Evolutionary conservation across 2,797 vertebrate genomes (phyloP).

Genomic region (Iguana delicatissima): DNA sequence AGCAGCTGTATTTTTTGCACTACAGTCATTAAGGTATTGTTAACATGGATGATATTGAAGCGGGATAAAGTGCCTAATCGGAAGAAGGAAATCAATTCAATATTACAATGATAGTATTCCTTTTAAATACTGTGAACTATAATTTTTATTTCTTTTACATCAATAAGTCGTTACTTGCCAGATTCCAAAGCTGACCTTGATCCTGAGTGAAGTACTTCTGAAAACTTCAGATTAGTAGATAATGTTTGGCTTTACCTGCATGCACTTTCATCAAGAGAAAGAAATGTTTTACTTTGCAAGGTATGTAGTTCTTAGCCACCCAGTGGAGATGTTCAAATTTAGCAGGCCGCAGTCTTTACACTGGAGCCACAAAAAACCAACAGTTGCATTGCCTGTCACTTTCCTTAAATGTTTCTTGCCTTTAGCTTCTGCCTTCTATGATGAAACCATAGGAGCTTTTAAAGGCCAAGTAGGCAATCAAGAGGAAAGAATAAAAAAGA

Average conservation of each 20-base stretch:
- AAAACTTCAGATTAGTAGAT: not conserved
- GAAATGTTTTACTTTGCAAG: conserved; percentile 47
- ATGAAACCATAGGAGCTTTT: conserved; percentile 32
- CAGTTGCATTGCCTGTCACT: conserved; percentile 66
- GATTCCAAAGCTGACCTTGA: not conserved
- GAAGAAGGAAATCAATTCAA: not conserved
- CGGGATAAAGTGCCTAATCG: not conserved
- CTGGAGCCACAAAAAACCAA: conserved; percentile 53
- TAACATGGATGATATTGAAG: not conserved
- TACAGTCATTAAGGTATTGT: not conserved
- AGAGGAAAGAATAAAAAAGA: conserved; percentile 44
- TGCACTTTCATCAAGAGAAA: not conserved
- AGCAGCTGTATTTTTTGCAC: not conserved
- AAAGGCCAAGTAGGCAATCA: conserved; percentile 49
- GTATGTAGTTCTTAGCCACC: conserved; percentile 66
- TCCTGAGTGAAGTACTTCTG: not conserved
- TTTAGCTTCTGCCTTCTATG: not conserved
- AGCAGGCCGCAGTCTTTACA: conserved; percentile 67
- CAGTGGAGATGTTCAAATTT: conserved; percentile 71
- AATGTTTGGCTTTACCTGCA: not conserved
- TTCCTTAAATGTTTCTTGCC: conserved; percentile 61
- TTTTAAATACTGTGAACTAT: not conserved
- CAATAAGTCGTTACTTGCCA: not conserved
- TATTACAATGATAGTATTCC: not conserved
- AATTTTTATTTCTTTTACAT: not conserved